Conservation (phyloP, 2,888 invertebrate species). For the Polyommatus icarus region DNA sequence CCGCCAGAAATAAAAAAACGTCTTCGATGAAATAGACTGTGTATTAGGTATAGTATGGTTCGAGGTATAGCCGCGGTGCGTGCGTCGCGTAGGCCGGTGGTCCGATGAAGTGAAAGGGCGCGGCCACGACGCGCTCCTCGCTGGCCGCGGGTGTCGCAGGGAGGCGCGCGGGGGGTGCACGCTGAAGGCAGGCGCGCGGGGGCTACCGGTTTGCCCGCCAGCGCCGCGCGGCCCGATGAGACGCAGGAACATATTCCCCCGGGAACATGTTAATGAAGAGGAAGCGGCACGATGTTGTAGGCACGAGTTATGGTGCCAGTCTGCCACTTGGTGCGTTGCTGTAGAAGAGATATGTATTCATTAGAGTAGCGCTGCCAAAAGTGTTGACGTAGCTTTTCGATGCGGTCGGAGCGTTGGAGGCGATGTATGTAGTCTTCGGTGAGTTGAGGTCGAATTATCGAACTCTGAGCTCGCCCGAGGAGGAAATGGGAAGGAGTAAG, state of each 20-base stretch:
- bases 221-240: neutral
- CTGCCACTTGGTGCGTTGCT: neutral
- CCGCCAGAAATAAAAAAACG: too few species aligned
- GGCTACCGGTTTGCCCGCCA: too few species aligned
- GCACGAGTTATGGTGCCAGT: neutral
- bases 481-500: neutral
- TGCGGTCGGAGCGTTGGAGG: neutral
- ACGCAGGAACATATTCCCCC: neutral
- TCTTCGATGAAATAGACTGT: too few species aligned
- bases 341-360: neutral
- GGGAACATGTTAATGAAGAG: neutral
- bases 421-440: neutral
- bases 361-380: neutral
- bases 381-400: neutral
- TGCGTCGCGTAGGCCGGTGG: too few species aligned
- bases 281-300: neutral
- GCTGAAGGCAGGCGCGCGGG: too few species aligned
- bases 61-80: too few species aligned
- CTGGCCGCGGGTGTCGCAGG: too few species aligned
- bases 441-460: neutral
- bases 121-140: too few species aligned
- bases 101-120: too few species aligned
- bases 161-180: too few species aligned
- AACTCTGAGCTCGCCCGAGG: neutral
- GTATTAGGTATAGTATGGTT: too few species aligned